Percentiles rank a stretch among this genome's conserved stretches.
Conservation (phyloP, 2,113 vertebrate species). For the Irena cyanogastra region DNA sequence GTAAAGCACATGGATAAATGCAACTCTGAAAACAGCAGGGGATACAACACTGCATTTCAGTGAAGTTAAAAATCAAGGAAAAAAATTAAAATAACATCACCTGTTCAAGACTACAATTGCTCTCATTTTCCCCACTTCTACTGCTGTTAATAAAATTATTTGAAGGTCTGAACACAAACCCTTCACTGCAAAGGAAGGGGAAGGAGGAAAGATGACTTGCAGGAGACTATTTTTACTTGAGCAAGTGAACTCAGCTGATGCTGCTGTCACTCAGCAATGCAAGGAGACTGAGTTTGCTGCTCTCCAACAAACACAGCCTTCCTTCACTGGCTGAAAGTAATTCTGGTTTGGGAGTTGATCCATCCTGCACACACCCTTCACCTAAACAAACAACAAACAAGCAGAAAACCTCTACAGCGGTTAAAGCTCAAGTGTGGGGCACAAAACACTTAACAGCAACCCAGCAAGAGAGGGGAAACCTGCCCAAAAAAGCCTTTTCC, state of each 20-base stretch:
- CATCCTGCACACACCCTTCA: background rate
- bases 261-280: background rate
- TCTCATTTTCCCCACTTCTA: background rate
- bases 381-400: background rate
- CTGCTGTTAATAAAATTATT: background rate
- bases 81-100: background rate
- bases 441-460: background rate
- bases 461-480: background rate
- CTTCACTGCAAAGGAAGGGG: background rate
- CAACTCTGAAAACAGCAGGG: background rate
- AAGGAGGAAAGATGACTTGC: background rate
- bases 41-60: background rate
- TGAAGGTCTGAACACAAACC: background rate
- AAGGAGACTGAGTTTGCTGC: background rate
- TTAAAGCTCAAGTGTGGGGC: background rate
- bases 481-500: background rate
- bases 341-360: background rate
- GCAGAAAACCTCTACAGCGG: background rate
- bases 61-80: background rate
- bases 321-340: background rate
- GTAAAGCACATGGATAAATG: background rate
- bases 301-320: background rate
- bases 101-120: background rate
- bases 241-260: background rate
- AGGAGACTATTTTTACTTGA: background rate